These are phyloP conservation scores for Pangasius sanitwongsei DNA, from an alignment of 2,797 vertebrate species.

Conservation along the genomic window DNA sequence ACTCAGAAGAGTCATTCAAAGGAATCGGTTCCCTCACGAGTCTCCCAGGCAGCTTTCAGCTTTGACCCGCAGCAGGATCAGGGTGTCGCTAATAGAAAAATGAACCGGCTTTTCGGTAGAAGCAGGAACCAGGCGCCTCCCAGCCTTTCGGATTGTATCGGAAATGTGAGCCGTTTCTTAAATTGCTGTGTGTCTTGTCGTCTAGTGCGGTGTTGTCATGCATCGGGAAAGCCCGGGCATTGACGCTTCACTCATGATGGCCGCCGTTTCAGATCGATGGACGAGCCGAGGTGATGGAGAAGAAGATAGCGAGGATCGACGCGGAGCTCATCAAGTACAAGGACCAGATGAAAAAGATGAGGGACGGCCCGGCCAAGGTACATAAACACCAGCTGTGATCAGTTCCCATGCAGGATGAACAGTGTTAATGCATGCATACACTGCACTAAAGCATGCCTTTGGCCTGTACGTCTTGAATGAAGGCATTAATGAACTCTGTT, in stretches of 20 bases:
- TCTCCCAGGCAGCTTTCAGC: not conserved
- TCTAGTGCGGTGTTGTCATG: not conserved
- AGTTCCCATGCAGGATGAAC: not conserved
- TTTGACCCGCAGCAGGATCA: not conserved
- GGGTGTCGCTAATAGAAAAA: constrained; percentile 58
- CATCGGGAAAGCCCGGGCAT: constrained; percentile 23
- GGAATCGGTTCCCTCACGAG: not conserved
- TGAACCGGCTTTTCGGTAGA: constrained; percentile 94
- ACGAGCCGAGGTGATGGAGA: constrained; percentile 93
- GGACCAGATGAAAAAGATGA: constrained; percentile 99
- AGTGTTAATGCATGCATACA: not conserved
- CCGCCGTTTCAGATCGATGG: constrained; percentile 84
- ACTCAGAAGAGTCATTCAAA: not conserved
- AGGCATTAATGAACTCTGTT: constrained; percentile 48
- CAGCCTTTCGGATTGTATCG: constrained; percentile 93
- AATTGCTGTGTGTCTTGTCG: constrained; percentile 43
- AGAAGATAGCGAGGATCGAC: constrained; percentile 92
- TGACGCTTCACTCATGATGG: constrained; percentile 43
- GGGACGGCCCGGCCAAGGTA: constrained; percentile 96
- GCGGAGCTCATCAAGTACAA: constrained; percentile 94
- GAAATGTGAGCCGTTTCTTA: constrained; percentile 81
- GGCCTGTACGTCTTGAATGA: not conserved
- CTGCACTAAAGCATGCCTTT: not conserved
- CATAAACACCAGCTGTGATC: not conserved
- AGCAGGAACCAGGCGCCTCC: constrained; percentile 89